These are phyloP conservation scores for Rhagonycha fulva DNA, from an alignment of 2,888 invertebrate species.

Conservation along the genomic window DNA sequence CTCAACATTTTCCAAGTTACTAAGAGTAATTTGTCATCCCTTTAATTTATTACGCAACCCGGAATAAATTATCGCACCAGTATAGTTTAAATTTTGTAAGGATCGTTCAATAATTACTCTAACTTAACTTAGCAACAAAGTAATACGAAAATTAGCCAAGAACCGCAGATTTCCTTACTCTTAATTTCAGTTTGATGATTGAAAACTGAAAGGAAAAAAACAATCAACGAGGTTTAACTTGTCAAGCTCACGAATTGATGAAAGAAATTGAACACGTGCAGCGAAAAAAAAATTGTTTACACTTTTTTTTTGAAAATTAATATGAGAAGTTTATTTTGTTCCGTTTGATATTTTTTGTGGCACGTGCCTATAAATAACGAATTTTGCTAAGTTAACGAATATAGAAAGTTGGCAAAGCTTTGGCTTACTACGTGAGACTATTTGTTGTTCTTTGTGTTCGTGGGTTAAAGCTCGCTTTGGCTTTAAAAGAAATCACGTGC, in stretches of 20 bases:
- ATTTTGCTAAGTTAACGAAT: constrained; percentile 7
- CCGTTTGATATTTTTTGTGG: not conserved
- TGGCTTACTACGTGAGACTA: constrained; percentile 12
- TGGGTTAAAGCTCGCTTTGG: not conserved
- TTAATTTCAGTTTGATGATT: too few species aligned
- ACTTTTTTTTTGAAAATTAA: not conserved
- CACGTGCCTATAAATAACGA: not conserved
- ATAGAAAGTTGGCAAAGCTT: constrained; percentile 8
- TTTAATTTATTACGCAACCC: not conserved
- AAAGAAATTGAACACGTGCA: too few species aligned
- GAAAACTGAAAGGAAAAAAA: not conserved
- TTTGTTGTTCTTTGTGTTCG: constrained; percentile 16
- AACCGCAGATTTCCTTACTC: too few species aligned
- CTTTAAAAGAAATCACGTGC: constrained; percentile 9
- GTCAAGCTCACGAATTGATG: not conserved
- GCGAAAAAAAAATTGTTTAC: too few species aligned
- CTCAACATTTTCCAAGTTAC: not conserved
- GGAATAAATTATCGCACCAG: not conserved
- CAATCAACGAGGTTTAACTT: not conserved
- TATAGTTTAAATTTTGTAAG: not conserved
- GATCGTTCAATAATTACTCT: not conserved
- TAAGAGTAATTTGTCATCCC: not conserved
- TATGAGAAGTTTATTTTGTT: not conserved
- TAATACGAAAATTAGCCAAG: too few species aligned
- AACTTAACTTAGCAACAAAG: not conserved